Percentiles rank a stretch among this genome's conserved stretches.
Evolutionary conservation across 92 coral and sea anemone species (phyloP).

Genomic region (Epizoanthus ramosus): DNA sequence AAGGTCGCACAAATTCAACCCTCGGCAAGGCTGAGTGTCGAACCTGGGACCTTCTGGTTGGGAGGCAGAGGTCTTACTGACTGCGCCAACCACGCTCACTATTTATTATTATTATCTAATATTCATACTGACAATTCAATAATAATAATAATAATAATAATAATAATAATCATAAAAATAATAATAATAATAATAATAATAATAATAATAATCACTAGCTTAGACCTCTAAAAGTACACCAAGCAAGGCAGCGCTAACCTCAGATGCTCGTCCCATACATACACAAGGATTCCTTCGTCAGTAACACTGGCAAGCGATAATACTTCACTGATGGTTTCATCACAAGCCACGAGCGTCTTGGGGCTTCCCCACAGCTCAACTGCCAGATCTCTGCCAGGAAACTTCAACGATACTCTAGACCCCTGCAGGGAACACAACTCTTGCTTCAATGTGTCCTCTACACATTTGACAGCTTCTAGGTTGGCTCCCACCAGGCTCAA

Average conservation of each 20-base stretch:
- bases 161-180: too few species aligned
- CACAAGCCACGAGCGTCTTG: conserved; percentile 34
- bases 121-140: too few species aligned
- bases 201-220: too few species aligned
- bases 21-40: too few species aligned
- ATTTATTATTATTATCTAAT: too few species aligned
- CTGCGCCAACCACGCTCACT: too few species aligned
- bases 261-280: conserved; percentile 63
- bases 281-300: conserved; percentile 60
- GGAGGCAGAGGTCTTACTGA: too few species aligned
- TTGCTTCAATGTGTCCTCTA: conserved; percentile 62
- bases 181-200: too few species aligned
- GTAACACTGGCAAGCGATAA: conserved; percentile 62
- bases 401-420: conserved; percentile 16
- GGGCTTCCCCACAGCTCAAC: conserved; percentile 73
- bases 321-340: conserved; percentile 41
- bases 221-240: too few species aligned
- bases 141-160: too few species aligned
- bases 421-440: not conserved
- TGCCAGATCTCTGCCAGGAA: conserved; percentile 38
- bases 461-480: conserved; percentile 50
- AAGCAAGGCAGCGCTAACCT: conserved; percentile 8
- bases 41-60: too few species aligned
- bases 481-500: conserved; percentile 61
- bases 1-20: too few species aligned